Base-by-base conservation (phyloP, 1,140 invertebrate genomes). In the Hycleus phaleratus region DNA sequence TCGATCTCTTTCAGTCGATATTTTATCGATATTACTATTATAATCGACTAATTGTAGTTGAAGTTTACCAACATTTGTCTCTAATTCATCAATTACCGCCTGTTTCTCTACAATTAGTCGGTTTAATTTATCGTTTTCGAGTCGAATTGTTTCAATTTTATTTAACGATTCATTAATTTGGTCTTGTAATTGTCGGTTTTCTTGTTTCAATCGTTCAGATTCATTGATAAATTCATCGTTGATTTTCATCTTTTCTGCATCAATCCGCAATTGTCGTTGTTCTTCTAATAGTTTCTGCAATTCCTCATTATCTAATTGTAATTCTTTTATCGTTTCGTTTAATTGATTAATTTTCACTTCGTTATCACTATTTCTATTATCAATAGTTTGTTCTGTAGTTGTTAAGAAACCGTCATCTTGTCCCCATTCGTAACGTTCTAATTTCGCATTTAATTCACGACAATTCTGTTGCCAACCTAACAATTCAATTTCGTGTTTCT, bases 401-500 rank as follows among this genome's bases (percentile, higher is more conserved):
- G 10, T 40, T 18, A 18, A 18, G 52, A 63, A 68, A 39, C 60
- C 64, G 44, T 78, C 75, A 58, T 66, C 68, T 4, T 11, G 9
- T 53, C 71, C 76, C 82, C 81, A 84, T 61, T 83, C 80, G 18
- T 85, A 65, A n/a, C 78, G 69, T 58, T 81, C 75, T 9, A 86
- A 62, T 73, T 86, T 84, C 26, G 80, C 75, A 58, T 74, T 75
- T 3, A 84, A 72, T 68, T 87, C 82, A 60, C 84, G 81, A 64
- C 83, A 85, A 65, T 85, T 81, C 26, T 81, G 81, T 67, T 85
- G 82, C 71, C 84, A 84, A 0, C 79, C 64, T 9, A 78, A 71
- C 58, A 85, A 78, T 70, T 86, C 84, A 65, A 76, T 78, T 61
- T 90, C 87, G 73, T 89, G 83, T 57, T 84, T 84, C 70, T 91